Evolutionary conservation across 2,888 invertebrate genomes (phyloP).

Genomic region (Celastrina argiolus): DNA sequence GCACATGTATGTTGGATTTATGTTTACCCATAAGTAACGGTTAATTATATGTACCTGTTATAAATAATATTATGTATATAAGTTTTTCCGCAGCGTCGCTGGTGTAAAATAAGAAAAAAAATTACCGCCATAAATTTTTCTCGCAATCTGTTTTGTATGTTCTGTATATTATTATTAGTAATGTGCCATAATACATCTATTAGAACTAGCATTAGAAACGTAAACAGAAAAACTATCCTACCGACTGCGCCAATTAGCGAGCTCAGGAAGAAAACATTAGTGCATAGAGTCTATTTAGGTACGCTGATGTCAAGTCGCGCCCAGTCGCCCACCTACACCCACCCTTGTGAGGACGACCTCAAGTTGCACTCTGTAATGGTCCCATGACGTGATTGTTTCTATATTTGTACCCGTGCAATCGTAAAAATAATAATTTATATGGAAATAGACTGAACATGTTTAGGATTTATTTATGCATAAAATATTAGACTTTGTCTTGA

Average conservation of each 20-base stretch:
- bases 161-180: background rate
- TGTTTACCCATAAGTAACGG: too few species aligned
- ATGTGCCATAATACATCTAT: background rate
- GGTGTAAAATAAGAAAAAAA: too few species aligned
- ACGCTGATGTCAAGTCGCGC: background rate
- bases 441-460: background rate
- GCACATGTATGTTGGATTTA: background rate
- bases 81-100: too few species aligned
- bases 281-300: background rate
- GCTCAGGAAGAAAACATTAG: slow-evolving; percentile 10
- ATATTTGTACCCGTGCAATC: background rate
- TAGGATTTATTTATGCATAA: background rate
- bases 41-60: too few species aligned
- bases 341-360: slow-evolving; percentile 1
- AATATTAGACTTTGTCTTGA: background rate
- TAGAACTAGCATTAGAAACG: background rate
- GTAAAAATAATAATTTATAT: background rate
- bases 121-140: too few species aligned
- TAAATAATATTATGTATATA: too few species aligned
- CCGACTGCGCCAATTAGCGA: background rate
- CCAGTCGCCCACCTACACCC: background rate
- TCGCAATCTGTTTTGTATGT: too few species aligned
- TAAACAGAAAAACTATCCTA: background rate
- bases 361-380: background rate
- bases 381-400: slow-evolving; percentile 8